Conservation (phyloP, 92 coral and sea anemone genomes). For the Muricea muricata region DNA sequence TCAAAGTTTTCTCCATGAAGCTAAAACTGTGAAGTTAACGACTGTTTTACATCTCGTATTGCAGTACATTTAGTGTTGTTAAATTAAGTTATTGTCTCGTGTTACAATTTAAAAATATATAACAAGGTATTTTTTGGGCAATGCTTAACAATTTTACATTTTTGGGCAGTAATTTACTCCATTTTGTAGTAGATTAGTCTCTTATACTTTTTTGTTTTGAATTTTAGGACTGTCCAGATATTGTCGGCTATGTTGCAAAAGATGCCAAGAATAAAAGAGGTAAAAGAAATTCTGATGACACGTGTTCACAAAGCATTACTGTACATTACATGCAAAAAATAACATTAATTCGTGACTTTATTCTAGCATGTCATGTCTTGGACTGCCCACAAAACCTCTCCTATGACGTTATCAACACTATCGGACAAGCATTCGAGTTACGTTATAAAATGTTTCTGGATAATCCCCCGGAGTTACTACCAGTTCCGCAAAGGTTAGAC, state of each 20-base stretch:
- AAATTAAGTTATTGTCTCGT: too few relatives aligned
- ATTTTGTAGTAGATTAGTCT: background rate
- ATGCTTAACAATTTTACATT: too few relatives aligned
- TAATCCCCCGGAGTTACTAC: conserved; percentile 94
- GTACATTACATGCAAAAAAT: too few relatives aligned
- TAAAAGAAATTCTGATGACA: conserved; percentile 9
- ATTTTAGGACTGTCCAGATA: conserved; percentile 87
- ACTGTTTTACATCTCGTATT: too few relatives aligned
- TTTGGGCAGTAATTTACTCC: background rate
- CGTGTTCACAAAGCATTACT: background rate
- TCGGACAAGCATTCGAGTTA: conserved; percentile 98
- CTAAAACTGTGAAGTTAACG: too few relatives aligned
- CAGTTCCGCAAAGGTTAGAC: conserved; percentile 87
- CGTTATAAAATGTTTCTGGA: conserved; percentile 95
- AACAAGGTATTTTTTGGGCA: too few relatives aligned
- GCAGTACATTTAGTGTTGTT: too few relatives aligned
- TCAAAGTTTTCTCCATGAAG: too few relatives aligned
- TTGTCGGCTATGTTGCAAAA: conserved; percentile 98
- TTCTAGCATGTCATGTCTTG: conserved; percentile 87
- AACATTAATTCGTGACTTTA: too few relatives aligned
- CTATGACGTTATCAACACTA: conserved; percentile 93
- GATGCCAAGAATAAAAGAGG: conserved; percentile 91
- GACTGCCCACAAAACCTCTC: conserved; percentile 96
- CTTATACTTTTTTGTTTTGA: background rate
- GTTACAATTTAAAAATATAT: too few relatives aligned